phyloP scores from a whole-genome alignment of 2,113 vertebrate species.

The Pungitius pungitius region DNA sequence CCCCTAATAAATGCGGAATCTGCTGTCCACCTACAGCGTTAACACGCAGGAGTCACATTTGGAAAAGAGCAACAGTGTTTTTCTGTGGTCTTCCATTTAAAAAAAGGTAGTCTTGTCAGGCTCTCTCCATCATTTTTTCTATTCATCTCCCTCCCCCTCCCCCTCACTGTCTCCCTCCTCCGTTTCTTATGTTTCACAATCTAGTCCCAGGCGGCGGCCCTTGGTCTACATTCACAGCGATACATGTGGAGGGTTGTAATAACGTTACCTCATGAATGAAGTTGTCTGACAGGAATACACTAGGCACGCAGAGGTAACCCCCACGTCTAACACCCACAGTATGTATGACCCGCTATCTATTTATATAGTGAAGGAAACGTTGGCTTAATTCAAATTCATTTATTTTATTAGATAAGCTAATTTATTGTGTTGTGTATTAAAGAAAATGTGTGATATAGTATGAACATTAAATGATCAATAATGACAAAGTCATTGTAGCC shows the following conservation, averaged over 20 bases:
- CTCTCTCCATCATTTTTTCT: conserved; percentile 61
- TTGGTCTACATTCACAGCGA: conserved; percentile 53
- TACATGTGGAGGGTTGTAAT: conserved; percentile 49
- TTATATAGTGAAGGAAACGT: not conserved
- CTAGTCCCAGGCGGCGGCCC: conserved; percentile 56
- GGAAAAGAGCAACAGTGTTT: conserved; percentile 35
- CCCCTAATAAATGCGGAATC: conserved; percentile 2
- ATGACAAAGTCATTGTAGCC: not conserved
- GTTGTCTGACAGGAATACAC: conserved; percentile 55
- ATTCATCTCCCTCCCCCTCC: conserved; percentile 42
- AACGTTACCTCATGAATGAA: conserved; percentile 68
- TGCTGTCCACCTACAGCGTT: conserved; percentile 12
- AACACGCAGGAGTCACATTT: conserved; percentile 29
- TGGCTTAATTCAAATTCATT: not conserved
- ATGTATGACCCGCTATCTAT: not conserved
- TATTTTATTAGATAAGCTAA: not conserved
- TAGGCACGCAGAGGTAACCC: conserved; percentile 19
- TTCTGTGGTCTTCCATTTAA: conserved; percentile 31
- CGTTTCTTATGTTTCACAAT: conserved; percentile 61
- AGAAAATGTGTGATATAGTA: not conserved
- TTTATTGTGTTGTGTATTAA: not conserved
- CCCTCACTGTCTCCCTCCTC: conserved; percentile 9
- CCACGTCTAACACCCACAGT: not conserved
- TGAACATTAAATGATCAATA: conserved; percentile 1
- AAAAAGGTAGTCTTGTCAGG: conserved; percentile 41